These are phyloP conservation scores for Melanocharis versteri DNA, from an alignment of 2,113 vertebrate genomes.

Conservation along the genomic window DNA sequence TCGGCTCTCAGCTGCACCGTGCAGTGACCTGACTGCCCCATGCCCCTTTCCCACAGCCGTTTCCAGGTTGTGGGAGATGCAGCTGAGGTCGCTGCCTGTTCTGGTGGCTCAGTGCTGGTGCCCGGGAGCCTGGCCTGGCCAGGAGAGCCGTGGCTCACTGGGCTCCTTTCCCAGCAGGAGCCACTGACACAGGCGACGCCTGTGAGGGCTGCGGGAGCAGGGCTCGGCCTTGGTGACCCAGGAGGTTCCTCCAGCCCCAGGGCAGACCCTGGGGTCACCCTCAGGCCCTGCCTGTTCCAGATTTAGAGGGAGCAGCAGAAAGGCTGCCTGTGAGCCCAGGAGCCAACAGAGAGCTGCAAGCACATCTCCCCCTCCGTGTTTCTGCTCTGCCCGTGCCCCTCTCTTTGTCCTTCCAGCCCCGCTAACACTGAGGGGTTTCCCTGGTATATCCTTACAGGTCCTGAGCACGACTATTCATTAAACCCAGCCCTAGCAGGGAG, in stretches of 20 bases:
- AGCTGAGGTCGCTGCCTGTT: not conserved
- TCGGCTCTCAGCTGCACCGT: accelerated
- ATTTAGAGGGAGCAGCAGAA: not conserved
- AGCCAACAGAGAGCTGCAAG: not conserved
- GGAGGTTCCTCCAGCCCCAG: not conserved
- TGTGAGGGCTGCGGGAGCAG: not conserved
- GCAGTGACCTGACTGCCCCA: not conserved
- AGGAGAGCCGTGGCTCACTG: not conserved
- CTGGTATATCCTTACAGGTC: not conserved
- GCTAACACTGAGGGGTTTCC: not conserved
- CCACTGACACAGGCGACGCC: not conserved
- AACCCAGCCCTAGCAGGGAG: not conserved
- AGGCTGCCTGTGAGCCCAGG: not conserved
- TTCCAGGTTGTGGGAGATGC: not conserved
- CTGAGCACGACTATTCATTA: accelerated
- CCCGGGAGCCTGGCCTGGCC: accelerated
- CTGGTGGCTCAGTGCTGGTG: accelerated
- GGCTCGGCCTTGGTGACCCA: not conserved
- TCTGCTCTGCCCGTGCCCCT: not conserved
- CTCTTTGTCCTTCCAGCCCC: not conserved
- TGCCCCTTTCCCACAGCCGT: not conserved
- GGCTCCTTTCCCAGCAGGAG: not conserved
- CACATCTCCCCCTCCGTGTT: accelerated
- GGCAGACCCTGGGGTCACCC: not conserved
- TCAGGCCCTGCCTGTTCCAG: not conserved